phyloP scores from a whole-genome alignment of 2,797 vertebrate genomes.

The Pelochelys cantorii region DNA sequence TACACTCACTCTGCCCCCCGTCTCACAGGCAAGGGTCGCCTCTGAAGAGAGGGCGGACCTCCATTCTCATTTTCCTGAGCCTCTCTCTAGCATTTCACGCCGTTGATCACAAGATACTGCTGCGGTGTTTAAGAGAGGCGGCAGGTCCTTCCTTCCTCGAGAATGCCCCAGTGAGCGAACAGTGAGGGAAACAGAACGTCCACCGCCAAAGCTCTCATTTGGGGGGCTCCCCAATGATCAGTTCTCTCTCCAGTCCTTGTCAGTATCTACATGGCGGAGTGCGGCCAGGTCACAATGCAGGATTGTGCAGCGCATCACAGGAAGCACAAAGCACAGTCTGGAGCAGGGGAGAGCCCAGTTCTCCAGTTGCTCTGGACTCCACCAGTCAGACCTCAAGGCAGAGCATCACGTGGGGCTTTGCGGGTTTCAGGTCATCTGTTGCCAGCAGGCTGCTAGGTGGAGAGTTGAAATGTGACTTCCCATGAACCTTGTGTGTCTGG shows the following conservation, averaged over 20 bases:
- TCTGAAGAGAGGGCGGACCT: background rate
- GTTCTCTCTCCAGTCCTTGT: background rate
- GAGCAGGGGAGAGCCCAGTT: background rate
- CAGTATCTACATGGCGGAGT: background rate
- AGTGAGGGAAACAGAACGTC: background rate
- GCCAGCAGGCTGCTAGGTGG: background rate
- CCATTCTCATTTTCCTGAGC: background rate
- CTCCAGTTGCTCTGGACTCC: background rate
- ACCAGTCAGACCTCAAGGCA: background rate
- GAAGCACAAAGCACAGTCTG: background rate
- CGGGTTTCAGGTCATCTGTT: background rate
- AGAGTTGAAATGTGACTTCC: background rate
- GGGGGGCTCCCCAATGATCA: background rate
- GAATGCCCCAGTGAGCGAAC: background rate
- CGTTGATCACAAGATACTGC: background rate
- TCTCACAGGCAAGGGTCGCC: no score
- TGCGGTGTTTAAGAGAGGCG: background rate
- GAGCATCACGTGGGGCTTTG: background rate
- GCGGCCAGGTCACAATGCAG: background rate
- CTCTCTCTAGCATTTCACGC: background rate
- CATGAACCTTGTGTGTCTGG: background rate
- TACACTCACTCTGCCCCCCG: no score
- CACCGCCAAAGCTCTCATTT: background rate
- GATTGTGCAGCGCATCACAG: background rate
- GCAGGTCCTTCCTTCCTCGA: background rate